Conservation (phyloP, 1,140 invertebrate species). For the Leptopilina boulardi region DNA sequence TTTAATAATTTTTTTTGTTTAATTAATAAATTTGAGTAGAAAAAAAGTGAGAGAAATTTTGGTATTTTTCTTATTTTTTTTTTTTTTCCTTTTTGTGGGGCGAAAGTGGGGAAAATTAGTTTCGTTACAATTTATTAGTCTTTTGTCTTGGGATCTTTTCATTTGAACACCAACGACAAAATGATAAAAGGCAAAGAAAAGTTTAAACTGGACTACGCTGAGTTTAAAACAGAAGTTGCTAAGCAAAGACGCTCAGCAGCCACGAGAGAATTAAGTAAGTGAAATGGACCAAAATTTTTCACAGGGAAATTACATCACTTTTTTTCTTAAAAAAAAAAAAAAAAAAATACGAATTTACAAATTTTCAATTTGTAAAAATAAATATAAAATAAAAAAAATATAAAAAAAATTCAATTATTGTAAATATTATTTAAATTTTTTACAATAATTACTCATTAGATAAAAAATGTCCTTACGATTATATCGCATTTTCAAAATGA, state of each 20-base stretch:
- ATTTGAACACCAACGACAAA: background rate
- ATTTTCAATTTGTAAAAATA: too few relatives aligned
- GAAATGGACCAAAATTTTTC: conserved; percentile 20
- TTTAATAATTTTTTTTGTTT: too few relatives aligned
- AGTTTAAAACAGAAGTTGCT: conserved; percentile 68
- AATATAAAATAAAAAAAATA: too few relatives aligned
- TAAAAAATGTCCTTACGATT: too few relatives aligned
- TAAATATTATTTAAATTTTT: too few relatives aligned
- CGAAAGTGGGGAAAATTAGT: conserved; percentile 13
- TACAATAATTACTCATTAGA: too few relatives aligned
- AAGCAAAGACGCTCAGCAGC: conserved; percentile 65
- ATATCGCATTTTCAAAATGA: too few relatives aligned
- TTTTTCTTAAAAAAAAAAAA: background rate
- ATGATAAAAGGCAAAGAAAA: conserved; percentile 48
- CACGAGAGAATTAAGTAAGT: conserved; percentile 72
- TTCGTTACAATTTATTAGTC: conserved; percentile 3
- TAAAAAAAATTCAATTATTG: too few relatives aligned
- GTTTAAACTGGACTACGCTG: conserved; percentile 66
- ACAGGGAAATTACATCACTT: background rate
- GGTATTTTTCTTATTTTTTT: background rate
- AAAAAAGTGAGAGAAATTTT: background rate
- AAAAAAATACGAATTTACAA: too few relatives aligned
- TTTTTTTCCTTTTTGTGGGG: background rate
- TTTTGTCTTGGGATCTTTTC: background rate
- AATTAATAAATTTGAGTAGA: too few relatives aligned